phyloP scores from a whole-genome alignment of 2,797 vertebrate genomes.

The Siniperca scherzeri region DNA sequence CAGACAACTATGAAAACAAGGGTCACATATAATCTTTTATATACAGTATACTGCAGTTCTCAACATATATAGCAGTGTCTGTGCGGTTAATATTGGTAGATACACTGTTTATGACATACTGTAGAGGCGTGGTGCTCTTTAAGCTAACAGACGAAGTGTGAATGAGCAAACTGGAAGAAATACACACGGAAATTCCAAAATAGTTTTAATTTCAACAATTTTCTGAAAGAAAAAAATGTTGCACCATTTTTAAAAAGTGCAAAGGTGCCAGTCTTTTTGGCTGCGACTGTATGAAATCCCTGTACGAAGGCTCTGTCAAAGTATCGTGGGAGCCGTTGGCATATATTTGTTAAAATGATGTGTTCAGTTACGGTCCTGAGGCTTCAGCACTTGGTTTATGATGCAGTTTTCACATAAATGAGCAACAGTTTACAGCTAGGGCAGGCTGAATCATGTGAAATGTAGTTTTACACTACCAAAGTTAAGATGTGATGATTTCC shows the following conservation, averaged over 20 bases:
- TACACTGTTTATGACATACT: background rate
- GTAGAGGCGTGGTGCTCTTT: constrained; percentile 2
- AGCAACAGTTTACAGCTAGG: background rate
- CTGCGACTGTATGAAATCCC: background rate
- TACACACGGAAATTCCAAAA: constrained; percentile 7
- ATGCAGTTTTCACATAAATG: background rate
- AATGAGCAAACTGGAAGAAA: constrained; percentile 8
- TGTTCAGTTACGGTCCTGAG: background rate
- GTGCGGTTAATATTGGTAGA: background rate
- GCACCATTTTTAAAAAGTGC: background rate
- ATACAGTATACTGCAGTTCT: background rate
- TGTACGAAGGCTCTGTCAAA: background rate
- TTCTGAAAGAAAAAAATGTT: background rate
- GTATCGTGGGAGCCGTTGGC: background rate
- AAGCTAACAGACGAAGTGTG: background rate
- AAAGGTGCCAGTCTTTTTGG: background rate
- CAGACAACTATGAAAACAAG: background rate
- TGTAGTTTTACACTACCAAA: background rate
- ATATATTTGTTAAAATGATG: background rate
- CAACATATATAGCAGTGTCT: background rate
- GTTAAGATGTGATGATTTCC: background rate
- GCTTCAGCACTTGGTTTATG: background rate
- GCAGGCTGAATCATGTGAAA: background rate
- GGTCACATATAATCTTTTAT: background rate
- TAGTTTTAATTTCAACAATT: constrained; percentile 9